Evolutionary conservation across 2,113 vertebrate species (phyloP).

Genomic region (Prionailurus viverrinus): DNA sequence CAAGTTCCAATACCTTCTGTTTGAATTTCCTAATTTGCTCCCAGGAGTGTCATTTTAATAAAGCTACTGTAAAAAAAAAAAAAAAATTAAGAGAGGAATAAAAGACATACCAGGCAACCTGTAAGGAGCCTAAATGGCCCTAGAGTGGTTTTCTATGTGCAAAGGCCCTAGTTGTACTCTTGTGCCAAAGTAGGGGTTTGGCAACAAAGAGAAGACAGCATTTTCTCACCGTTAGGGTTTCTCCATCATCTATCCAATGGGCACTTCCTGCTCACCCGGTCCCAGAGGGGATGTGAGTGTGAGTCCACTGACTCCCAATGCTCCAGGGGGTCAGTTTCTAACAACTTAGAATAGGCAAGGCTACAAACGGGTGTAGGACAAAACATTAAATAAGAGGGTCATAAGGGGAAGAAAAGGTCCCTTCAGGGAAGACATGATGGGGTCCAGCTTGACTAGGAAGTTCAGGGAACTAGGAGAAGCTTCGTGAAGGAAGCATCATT

Average conservation of each 20-base stretch:
- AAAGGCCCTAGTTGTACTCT: not conserved
- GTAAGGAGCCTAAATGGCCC: not conserved
- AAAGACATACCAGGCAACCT: not conserved
- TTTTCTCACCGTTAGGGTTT: not conserved
- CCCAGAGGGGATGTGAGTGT: not conserved
- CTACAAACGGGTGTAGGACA: not conserved
- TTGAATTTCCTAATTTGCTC: not conserved
- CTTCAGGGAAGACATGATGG: not conserved
- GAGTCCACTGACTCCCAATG: not conserved
- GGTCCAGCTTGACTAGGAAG: not conserved
- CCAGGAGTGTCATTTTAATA: constrained; percentile 39
- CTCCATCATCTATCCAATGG: not conserved
- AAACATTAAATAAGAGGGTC: not conserved
- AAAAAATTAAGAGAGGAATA: not conserved
- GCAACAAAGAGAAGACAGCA: not conserved
- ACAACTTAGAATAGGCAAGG: not conserved
- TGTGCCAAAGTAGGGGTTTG: not conserved
- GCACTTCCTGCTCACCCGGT: not conserved
- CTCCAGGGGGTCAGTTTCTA: not conserved
- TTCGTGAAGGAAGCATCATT: not conserved
- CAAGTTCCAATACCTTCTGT: not conserved
- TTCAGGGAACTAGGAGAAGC: not conserved
- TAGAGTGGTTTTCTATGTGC: not conserved
- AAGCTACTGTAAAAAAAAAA: not conserved
- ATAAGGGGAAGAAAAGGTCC: not conserved